Evolutionary conservation across 1,140 invertebrate genomes (phyloP), one percentile per base, ranked within the genome.

Genomic region (Trinorchestia longiramus): DNA sequence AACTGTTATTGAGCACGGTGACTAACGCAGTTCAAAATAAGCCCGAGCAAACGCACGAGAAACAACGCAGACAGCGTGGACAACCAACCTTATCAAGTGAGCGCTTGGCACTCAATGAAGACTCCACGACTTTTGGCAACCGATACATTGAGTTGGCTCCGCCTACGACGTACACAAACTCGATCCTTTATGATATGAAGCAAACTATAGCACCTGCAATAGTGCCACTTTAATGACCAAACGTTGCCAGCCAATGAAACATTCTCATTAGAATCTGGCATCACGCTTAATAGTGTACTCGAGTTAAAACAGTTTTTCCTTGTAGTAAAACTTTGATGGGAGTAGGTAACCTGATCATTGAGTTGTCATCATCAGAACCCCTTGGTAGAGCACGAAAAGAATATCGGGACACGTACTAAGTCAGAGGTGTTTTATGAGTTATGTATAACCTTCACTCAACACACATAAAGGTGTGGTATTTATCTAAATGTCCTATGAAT

Each of bases 41-140:
- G 36, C 62, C 62, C 28, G 3, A 77, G 62, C 28, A 77, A 53
- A 28, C 62, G 62, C 62, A 77, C 62, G 62, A 11, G 3, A 28
- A 36, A 11, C 1, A 77, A 77, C 62, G 36, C 62, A 77, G 62
- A 77, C 15, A 11, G 62, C 3, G 3, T 1, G 3, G 15, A 77
- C 62, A 3, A 23, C 62, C 62, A 36, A 77, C 62, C 62, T 77
- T 77, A 11, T 77, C 8, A 36, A 28, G 28, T 28, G 62, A 77
- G 62, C 62, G 62, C 62, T 77, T 77, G 62, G 62, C 62, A 77
- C 62, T 77, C 62, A 77, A 77, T 77, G 62, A 77, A 77, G 62
- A 36, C 62, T 77, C 36, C 62, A 77, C 62, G 62, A 77, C 62
- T 77, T 77, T 77, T 77, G 62, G 62, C 62, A 77, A 77, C 62